Evolutionary conservation across 2,888 invertebrate genomes (phyloP).

Genomic region (Hirtodrosophila confusa): DNA sequence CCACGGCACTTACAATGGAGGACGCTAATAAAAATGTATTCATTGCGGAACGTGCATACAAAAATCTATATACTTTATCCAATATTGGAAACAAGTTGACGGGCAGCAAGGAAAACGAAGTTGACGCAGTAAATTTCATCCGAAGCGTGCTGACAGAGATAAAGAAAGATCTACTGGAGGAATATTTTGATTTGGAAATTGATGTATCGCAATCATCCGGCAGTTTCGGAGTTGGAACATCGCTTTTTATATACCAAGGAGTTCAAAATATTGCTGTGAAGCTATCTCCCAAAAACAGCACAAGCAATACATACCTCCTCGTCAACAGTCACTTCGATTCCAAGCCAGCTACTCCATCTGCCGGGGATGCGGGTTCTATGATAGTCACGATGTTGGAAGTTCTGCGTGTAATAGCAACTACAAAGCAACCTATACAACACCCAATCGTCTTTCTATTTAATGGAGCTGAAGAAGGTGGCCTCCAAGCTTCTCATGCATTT

Average conservation of each 20-base stretch:
- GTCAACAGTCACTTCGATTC: slow-evolving; percentile 95
- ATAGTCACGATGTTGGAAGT: slow-evolving; percentile 87
- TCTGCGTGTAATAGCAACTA: slow-evolving; percentile 83
- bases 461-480: slow-evolving; percentile 87
- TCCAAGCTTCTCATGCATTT: slow-evolving; percentile 89
- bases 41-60: slow-evolving; percentile 87
- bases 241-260: slow-evolving; percentile 73
- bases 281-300: slow-evolving; percentile 63
- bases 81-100: slow-evolving; percentile 76
- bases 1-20: slow-evolving; percentile 49
- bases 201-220: slow-evolving; percentile 76
- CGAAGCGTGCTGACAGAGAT: slow-evolving; percentile 67
- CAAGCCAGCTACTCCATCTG: slow-evolving; percentile 90
- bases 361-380: slow-evolving; percentile 85
- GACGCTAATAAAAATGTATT: slow-evolving; percentile 84
- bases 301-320: slow-evolving; percentile 84
- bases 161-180: slow-evolving; percentile 51
- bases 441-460: slow-evolving; percentile 88
- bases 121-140: slow-evolving; percentile 85
- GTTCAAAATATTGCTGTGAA: slow-evolving; percentile 82
- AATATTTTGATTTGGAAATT: slow-evolving; percentile 74
- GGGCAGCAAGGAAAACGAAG: slow-evolving; percentile 90
- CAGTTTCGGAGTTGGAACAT: slow-evolving; percentile 47
- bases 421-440: slow-evolving; percentile 84
- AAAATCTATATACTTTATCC: slow-evolving; percentile 45